A percentile compares a stretch with the other conserved stretches of the same genome.
Conservation (phyloP, 1,140 invertebrate species). For the Leptinotarsa lineolata region DNA sequence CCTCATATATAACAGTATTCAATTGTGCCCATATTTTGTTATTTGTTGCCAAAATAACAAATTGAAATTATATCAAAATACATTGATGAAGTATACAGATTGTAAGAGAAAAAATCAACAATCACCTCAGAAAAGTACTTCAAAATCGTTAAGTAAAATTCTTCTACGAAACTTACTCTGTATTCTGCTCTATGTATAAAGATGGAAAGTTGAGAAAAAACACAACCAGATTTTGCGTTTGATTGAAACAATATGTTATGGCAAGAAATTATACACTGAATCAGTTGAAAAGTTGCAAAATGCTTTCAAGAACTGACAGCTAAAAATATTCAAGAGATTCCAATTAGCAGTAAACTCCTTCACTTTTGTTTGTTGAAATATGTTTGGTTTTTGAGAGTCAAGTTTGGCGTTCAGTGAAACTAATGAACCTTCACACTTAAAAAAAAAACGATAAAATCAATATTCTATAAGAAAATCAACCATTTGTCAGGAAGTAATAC, state of each 20-base stretch:
- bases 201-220: neutral
- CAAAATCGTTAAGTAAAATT: too few species aligned
- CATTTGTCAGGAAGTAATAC: too few species aligned
- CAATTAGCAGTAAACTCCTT: too few species aligned
- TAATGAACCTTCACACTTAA: too few species aligned
- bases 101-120: neutral
- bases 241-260: conserved; percentile 29
- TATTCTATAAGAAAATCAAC: too few species aligned
- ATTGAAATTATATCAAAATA: neutral
- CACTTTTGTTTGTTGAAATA: too few species aligned
- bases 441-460: too few species aligned
- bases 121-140: too few species aligned
- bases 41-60: conserved; percentile 10
- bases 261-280: conserved; percentile 22
- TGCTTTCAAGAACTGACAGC: neutral
- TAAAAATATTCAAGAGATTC: too few species aligned
- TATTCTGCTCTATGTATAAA: neutral
- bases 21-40: conserved; percentile 49
- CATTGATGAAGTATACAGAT: neutral
- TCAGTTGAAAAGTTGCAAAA: conserved; percentile 15
- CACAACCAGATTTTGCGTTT: neutral
- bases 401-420: neutral
- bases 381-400: too few species aligned
- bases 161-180: too few species aligned
- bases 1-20: conserved; percentile 48